phyloP scores from a whole-genome alignment of 1,140 invertebrate genomes.

The Phthorimaea operculella region DNA sequence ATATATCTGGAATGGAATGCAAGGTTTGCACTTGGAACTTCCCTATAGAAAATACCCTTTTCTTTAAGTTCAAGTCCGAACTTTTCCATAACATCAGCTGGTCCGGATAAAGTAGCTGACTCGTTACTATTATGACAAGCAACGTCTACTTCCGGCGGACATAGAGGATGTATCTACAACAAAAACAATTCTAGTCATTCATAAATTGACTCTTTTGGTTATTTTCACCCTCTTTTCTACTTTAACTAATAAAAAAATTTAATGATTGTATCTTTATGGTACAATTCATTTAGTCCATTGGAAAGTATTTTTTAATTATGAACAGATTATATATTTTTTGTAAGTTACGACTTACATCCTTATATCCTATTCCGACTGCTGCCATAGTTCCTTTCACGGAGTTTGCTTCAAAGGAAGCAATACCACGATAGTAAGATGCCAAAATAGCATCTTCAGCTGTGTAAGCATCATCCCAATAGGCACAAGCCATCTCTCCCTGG shows the following conservation, averaged over 20 bases:
- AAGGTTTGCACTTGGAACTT: conserved; percentile 81
- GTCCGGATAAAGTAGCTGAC: conserved; percentile 88
- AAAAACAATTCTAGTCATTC: too few species aligned
- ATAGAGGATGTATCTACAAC: conserved; percentile 46
- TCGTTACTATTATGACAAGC: conserved; percentile 87
- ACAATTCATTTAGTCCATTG: too few species aligned
- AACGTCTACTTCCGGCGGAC: conserved; percentile 73
- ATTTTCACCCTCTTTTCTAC: too few species aligned
- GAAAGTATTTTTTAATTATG: too few species aligned
- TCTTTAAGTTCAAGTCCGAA: conserved; percentile 76
- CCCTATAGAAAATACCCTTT: conserved; percentile 81
- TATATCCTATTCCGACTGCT: conserved; percentile 74
- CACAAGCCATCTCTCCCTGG: conserved; percentile 84
- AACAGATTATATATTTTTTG: too few species aligned
- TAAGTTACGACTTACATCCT: conserved; percentile 44
- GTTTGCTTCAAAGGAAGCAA: conserved; percentile 80
- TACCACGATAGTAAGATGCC: conserved; percentile 84
- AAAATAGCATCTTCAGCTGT: conserved; percentile 84
- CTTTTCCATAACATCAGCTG: conserved; percentile 72
- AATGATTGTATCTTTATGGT: too few species aligned
- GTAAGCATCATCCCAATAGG: conserved; percentile 85
- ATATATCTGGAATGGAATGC: conserved; percentile 89
- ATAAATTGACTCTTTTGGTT: too few species aligned
- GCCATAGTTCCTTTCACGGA: conserved; percentile 84
- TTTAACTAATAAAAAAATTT: too few species aligned